phyloP scores from a whole-genome alignment of 2,888 invertebrate species.

The Galerucella calmariensis region DNA sequence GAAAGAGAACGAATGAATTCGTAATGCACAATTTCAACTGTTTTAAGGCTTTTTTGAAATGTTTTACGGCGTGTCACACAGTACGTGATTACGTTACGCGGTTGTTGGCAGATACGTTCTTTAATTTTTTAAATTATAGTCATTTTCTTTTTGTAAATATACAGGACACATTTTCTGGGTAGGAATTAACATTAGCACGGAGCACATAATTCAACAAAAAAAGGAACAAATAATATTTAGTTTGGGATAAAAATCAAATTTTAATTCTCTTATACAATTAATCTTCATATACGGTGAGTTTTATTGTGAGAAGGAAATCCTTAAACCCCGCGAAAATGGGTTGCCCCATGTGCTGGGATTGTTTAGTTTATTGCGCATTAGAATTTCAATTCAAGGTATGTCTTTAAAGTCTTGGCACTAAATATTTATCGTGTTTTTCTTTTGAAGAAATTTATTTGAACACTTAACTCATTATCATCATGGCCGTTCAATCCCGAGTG shows the following conservation, averaged over 20 bases:
- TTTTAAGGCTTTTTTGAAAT: conserved; percentile 37
- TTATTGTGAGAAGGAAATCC: too few relatives aligned
- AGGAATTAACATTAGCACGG: background rate
- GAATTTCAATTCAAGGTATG: too few relatives aligned
- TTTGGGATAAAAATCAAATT: background rate
- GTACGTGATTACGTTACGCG: conserved; percentile 36
- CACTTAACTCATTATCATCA: too few relatives aligned
- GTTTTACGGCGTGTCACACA: conserved; percentile 39
- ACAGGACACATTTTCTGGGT: background rate
- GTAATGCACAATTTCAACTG: conserved; percentile 38
- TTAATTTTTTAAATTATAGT: conserved; percentile 13
- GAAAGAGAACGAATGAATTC: conserved; percentile 37
- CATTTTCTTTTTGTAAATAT: background rate
- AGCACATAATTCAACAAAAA: background rate
- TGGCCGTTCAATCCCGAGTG: too few relatives aligned
- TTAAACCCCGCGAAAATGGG: too few relatives aligned
- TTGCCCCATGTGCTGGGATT: too few relatives aligned
- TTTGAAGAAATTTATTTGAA: too few relatives aligned
- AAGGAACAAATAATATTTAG: background rate
- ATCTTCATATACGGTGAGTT: too few relatives aligned
- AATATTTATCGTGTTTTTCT: too few relatives aligned
- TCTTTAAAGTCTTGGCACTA: too few relatives aligned
- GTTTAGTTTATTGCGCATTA: too few relatives aligned
- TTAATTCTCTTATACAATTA: too few relatives aligned
- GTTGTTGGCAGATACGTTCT: conserved; percentile 20